A percentile compares a stretch with the other conserved stretches of the same genome.
Evolutionary conservation across 1,140 invertebrate species (phyloP).

Genomic region (Calycopis cecrops): DNA sequence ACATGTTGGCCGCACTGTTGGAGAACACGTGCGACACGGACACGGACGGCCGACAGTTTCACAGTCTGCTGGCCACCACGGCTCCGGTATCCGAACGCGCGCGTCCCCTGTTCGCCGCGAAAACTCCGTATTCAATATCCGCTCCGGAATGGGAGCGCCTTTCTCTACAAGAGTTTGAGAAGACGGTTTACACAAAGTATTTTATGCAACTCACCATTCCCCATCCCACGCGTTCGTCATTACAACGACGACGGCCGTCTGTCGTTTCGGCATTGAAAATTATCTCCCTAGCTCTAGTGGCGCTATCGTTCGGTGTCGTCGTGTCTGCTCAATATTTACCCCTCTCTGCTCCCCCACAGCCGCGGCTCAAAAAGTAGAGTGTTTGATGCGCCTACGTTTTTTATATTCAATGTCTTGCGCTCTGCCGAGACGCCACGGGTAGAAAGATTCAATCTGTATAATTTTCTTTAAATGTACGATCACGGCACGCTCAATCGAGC

Average conservation of each 20-base stretch:
- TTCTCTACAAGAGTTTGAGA: constrained; percentile 7
- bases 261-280: background rate
- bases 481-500: too few relatives aligned
- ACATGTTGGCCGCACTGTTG: constrained; percentile 11
- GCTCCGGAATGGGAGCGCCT: constrained; percentile 5
- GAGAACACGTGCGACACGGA: constrained; percentile 7
- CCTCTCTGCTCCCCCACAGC: too few relatives aligned
- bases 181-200: constrained; percentile 6
- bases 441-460: too few relatives aligned
- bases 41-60: constrained; percentile 3
- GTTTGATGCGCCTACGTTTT: too few relatives aligned
- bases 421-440: too few relatives aligned
- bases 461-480: too few relatives aligned
- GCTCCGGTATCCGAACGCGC: constrained; percentile 2
- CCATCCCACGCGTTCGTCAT: constrained; percentile 5
- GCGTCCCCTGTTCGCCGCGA: background rate
- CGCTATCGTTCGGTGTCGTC: background rate
- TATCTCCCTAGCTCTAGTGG: background rate
- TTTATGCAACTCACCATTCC: constrained; percentile 5
- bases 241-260: constrained; percentile 1
- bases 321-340: background rate
- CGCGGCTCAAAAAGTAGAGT: too few relatives aligned
- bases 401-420: too few relatives aligned
- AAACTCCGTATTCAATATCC: constrained; percentile 3
- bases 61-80: constrained; percentile 9